phyloP scores from a whole-genome alignment of 2,888 invertebrate genomes.

The Tribolium freemani region DNA sequence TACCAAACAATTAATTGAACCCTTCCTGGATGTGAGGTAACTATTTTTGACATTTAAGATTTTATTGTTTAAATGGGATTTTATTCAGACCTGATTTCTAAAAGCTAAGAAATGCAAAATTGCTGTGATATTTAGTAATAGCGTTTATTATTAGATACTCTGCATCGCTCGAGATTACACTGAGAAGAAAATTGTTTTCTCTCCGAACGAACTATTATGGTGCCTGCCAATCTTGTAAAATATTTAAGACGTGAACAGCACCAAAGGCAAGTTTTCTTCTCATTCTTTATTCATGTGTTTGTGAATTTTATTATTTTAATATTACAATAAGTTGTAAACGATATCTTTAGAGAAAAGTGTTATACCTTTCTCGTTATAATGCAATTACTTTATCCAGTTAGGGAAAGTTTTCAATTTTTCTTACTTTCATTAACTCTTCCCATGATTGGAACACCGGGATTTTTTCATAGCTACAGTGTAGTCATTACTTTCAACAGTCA shows the following conservation, averaged over 20 bases:
- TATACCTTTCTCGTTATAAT: conserved; percentile 19
- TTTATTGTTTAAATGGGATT: not conserved
- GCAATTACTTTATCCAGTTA: conserved; percentile 20
- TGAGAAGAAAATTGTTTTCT: not conserved
- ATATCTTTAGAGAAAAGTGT: not conserved
- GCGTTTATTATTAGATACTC: not conserved
- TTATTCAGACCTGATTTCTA: not conserved
- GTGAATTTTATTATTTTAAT: not conserved
- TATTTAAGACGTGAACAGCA: too few relatives aligned
- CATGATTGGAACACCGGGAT: not conserved
- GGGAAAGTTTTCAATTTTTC: conserved; percentile 17
- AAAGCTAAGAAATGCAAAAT: not conserved
- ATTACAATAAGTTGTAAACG: not conserved
- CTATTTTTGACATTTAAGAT: not conserved
- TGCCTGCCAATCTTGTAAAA: too few relatives aligned
- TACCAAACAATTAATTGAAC: too few relatives aligned
- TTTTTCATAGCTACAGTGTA: not conserved
- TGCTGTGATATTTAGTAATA: not conserved
- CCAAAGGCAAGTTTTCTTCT: not conserved
- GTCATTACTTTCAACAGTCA: not conserved
- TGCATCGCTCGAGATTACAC: too few relatives aligned
- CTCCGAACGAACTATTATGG: not conserved
- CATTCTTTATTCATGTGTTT: not conserved
- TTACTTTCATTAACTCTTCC: conserved; percentile 19
- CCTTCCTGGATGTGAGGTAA: too few relatives aligned